Conservation (phyloP, 2,113 vertebrate species). For the Sinocyclocheilus anshuiensis region DNA sequence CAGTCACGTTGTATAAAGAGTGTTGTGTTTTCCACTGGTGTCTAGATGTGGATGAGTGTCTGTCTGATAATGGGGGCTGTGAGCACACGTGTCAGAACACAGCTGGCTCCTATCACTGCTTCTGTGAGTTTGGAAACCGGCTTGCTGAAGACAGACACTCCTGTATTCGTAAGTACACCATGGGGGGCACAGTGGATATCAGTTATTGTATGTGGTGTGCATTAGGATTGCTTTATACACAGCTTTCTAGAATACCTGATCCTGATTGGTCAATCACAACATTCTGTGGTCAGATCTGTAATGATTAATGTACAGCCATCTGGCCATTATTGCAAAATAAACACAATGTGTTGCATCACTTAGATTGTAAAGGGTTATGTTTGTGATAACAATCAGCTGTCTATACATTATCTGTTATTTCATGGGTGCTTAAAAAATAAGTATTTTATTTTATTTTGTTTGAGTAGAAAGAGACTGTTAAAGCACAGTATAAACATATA, state of each 20-base stretch:
- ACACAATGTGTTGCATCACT: not conserved
- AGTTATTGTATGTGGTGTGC: not conserved
- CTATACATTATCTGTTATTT: not conserved
- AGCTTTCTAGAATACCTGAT: not conserved
- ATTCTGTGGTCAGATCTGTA: not conserved
- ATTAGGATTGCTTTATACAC: not conserved
- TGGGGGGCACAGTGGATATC: not conserved
- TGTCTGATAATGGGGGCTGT: conserved; percentile 76
- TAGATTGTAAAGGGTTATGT: not conserved
- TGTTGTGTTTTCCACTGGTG: conserved; percentile 1
- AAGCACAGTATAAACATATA: not conserved
- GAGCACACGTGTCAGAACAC: conserved; percentile 88
- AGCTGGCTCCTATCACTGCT: conserved; percentile 87
- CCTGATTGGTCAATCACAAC: not conserved
- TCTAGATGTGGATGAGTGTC: conserved; percentile 90
- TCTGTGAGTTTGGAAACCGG: conserved; percentile 80
- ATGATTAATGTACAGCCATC: not conserved
- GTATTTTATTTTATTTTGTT: too few species aligned
- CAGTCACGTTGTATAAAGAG: not conserved
- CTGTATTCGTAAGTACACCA: conserved; percentile 81
- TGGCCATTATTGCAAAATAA: not conserved
- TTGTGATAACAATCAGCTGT: not conserved
- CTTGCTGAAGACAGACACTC: conserved; percentile 82
- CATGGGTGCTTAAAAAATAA: not conserved
- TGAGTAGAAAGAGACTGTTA: not conserved